Evolutionary conservation across 2,113 vertebrate genomes (phyloP).

Genomic region (Leptosomus discolor): DNA sequence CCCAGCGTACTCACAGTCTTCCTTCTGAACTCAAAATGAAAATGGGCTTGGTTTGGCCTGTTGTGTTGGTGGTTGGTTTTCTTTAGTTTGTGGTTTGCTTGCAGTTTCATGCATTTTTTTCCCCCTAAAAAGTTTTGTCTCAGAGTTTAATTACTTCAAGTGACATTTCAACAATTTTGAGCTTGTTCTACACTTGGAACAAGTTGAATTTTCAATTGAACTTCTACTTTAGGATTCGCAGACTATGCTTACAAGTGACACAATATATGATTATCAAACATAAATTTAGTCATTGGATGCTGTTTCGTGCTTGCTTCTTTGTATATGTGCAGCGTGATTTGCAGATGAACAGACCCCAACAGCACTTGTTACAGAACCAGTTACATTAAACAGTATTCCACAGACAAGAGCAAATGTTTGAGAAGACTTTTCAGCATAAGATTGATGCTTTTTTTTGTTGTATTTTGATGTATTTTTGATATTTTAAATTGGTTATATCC

Average conservation of each 20-base stretch:
- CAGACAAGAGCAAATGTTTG: not conserved
- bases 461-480: not conserved
- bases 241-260: not conserved
- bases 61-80: not conserved
- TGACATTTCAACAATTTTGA: not conserved
- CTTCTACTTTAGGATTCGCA: not conserved
- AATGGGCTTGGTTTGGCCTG: not conserved
- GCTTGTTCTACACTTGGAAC: not conserved
- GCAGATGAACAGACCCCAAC: not conserved
- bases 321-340: accelerated
- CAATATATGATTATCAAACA: not conserved
- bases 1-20: not conserved
- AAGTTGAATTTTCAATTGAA: not conserved
- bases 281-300: not conserved
- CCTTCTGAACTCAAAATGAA: not conserved
- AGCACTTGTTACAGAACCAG: not conserved
- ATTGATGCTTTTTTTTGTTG: not conserved
- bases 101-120: not conserved
- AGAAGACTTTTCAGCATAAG: not conserved
- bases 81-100: not conserved
- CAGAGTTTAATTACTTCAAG: not conserved
- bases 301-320: not conserved
- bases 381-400: not conserved
- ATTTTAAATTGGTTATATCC: not conserved
- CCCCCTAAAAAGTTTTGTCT: not conserved